A percentile compares a stretch with the other conserved stretches of the same genome.
phyloP scores from a whole-genome alignment of 2,113 vertebrate genomes.

The Serilophus lunatus region DNA sequence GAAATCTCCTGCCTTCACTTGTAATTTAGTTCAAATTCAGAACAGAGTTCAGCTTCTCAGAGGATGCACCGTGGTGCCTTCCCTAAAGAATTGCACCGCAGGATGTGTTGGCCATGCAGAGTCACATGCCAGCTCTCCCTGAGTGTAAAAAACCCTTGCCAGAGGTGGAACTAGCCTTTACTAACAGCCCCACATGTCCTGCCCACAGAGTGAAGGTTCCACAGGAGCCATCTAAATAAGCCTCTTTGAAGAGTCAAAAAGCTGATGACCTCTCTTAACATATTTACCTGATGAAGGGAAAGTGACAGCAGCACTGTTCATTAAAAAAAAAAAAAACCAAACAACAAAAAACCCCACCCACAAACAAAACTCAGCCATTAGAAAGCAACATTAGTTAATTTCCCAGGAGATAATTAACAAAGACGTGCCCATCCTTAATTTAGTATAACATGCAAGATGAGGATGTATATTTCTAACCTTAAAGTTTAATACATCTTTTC shows the following conservation, averaged over 20 bases:
- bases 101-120: background rate
- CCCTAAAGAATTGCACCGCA: background rate
- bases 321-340: background rate
- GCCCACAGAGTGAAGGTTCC: background rate
- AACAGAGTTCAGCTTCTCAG: background rate
- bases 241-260: background rate
- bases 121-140: rapidly evolving
- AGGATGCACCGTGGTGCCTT: background rate
- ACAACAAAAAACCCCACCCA: background rate
- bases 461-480: background rate
- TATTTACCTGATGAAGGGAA: background rate
- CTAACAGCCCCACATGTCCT: background rate
- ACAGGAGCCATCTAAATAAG: background rate
- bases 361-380: background rate
- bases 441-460: background rate
- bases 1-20: background rate
- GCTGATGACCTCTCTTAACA: background rate
- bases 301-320: background rate
- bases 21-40: background rate
- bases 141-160: background rate
- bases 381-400: background rate
- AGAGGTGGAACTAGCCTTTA: background rate
- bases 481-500: background rate
- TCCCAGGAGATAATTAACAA: background rate
- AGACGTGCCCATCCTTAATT: background rate